Evolutionary conservation across 2,888 invertebrate genomes (phyloP), one percentile per base, ranked within the genome.

Genomic region (Diplolepis rosae): DNA sequence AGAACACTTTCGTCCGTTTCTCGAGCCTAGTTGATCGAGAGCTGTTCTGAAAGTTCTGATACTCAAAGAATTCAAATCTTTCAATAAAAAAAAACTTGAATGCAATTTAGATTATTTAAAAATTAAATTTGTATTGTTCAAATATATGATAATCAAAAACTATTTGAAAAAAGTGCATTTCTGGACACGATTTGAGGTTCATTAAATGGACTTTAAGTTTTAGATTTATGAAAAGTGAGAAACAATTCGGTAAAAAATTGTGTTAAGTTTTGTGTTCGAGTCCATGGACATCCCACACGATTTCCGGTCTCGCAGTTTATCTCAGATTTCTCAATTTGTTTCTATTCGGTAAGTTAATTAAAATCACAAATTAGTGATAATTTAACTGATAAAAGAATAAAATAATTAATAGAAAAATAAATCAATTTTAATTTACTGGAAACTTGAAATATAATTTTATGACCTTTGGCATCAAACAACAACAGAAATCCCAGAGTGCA

Each of bases 1-100:
- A 39, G 39, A 61, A 39, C 61, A 61, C 61, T 61, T 61, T 61
- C 61, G 39, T 61, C 61, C 61, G 39, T 24, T 61, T 27, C 61
- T 61, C 39, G 61, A 35, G 22, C 35, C 18, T 7, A 39, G 22
- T 24, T 24, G 39, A 24, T 35, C 61, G 61, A 15, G 61, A 61
- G 7, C 24, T 32, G 24, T n/a, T 24, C 9, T 13, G 24, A 27
- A 61, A 39, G 7, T 24, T 39, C 13, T 35, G 6, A 7, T 3
- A 15, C 15, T 18, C 7, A 15, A 2, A 18, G 42, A n/a, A 15
- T 1, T 42, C 2, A 15, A 42, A 15, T n/a, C 18, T 45, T 45
- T 18, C 6, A 45, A 18, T 45, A 18, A 45, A 32, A 45, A 5
- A 15, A 18, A n/a, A 15, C 9, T 48, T 48, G 11, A 22, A 18